These are phyloP conservation scores for Taxidea taxus DNA, from an alignment of 2,113 vertebrate genomes.

Conservation along the genomic window DNA sequence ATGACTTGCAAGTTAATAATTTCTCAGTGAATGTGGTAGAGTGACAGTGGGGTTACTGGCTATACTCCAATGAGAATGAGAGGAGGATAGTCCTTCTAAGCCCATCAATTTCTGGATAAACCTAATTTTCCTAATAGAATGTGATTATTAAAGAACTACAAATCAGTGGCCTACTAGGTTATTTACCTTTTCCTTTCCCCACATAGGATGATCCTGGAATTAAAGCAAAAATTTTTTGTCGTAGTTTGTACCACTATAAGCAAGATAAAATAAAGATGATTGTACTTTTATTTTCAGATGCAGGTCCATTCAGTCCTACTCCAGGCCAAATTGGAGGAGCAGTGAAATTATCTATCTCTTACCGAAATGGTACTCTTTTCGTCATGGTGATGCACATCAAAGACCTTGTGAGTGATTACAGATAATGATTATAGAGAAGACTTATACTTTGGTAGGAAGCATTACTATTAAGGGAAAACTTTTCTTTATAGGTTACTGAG, in stretches of 20 bases:
- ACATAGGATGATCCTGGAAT: not conserved
- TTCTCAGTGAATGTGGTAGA: not conserved
- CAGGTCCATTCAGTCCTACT: conserved; percentile 87
- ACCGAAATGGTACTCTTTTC: conserved; percentile 96
- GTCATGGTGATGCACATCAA: conserved; percentile 99
- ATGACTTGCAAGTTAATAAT: not conserved
- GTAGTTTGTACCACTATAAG: not conserved
- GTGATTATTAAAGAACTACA: not conserved
- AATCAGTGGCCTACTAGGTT: not conserved
- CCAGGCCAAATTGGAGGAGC: conserved; percentile 95
- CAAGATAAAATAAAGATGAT: conserved; percentile 44
- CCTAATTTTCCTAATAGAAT: conserved; percentile 4
- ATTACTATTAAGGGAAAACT: conserved; percentile 49
- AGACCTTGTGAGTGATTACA: conserved; percentile 88
- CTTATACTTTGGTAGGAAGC: conserved; percentile 1
- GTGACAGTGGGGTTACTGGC: not conserved
- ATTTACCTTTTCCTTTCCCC: not conserved
- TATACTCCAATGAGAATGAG: not conserved
- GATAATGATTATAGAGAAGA: not conserved
- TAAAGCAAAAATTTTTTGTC: not conserved
- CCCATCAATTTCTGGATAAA: not conserved
- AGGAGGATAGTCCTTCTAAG: not conserved
- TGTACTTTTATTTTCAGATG: conserved; percentile 73
- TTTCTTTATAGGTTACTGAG: conserved; percentile 89
- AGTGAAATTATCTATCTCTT: conserved; percentile 96